These are phyloP conservation scores for Xiphophorus maculatus DNA, from an alignment of 2,113 vertebrate genomes.

Conservation along the genomic window DNA sequence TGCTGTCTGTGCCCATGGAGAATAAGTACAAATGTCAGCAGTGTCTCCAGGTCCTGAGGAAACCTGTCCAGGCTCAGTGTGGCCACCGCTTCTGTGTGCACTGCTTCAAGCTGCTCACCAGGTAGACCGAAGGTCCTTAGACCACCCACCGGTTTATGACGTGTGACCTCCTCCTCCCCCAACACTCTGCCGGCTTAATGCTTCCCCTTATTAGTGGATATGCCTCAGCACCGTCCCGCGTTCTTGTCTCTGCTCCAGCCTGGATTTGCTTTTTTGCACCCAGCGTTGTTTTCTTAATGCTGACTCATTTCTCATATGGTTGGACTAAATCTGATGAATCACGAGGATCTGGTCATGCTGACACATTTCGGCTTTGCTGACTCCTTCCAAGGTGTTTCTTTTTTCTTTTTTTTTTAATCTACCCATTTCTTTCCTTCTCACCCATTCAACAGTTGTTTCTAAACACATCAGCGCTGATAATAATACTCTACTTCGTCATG, in stretches of 20 bases:
- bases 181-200: slow-evolving; percentile 12
- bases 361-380: slow-evolving; percentile 13
- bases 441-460: neutral
- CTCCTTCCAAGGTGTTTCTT: slow-evolving; percentile 34
- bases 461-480: neutral
- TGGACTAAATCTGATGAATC: slow-evolving; percentile 42
- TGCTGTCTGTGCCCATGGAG: slow-evolving; percentile 88
- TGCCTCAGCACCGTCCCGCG: slow-evolving; percentile 40
- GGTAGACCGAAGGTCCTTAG: slow-evolving; percentile 75
- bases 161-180: slow-evolving; percentile 34
- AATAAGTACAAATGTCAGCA: slow-evolving; percentile 92
- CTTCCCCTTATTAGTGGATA: slow-evolving; percentile 40
- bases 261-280: slow-evolving; percentile 13
- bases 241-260: slow-evolving; percentile 35
- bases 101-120: slow-evolving; percentile 88
- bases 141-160: slow-evolving; percentile 22
- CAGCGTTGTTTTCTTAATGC: slow-evolving; percentile 23
- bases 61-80: slow-evolving; percentile 91
- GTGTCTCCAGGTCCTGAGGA: slow-evolving; percentile 87
- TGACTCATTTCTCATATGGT: slow-evolving; percentile 46
- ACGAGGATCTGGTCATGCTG: slow-evolving; percentile 43
- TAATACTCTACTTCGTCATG: neutral
- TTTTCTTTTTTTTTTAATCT: slow-evolving; percentile 14
- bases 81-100: slow-evolving; percentile 92
- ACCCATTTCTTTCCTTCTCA: neutral